phyloP scores from a whole-genome alignment of 2,113 vertebrate genomes.

The Proterorhinus semilunaris region DNA sequence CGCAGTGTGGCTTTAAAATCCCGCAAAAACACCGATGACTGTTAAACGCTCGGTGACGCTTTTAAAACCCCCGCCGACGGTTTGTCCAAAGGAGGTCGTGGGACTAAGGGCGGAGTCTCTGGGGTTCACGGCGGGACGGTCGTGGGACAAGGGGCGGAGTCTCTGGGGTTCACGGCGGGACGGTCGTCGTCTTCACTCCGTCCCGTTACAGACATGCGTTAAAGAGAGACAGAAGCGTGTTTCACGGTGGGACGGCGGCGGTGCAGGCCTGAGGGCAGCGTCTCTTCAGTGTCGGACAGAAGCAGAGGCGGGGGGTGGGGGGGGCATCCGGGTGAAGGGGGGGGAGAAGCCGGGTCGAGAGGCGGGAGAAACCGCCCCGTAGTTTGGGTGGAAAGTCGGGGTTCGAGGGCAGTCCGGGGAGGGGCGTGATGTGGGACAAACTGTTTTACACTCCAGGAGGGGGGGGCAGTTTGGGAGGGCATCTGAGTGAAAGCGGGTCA shows the following conservation, averaged over 20 bases:
- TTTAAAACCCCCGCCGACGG: too few species aligned
- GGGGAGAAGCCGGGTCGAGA: background rate
- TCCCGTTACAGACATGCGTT: background rate
- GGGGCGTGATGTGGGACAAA: background rate
- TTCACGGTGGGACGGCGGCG: background rate
- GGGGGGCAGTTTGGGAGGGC: background rate
- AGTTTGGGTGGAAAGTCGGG: background rate
- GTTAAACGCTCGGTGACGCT: too few species aligned
- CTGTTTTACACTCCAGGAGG: background rate
- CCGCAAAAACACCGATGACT: too few species aligned
- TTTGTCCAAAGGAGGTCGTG: too few species aligned
- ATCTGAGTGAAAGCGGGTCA: background rate
- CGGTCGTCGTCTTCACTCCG: too few species aligned
- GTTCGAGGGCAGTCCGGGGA: background rate
- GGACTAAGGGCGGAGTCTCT: too few species aligned
- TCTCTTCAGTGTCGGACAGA: constrained; percentile 21
- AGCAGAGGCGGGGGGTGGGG: background rate
- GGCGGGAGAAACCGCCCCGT: background rate
- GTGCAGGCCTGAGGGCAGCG: constrained; percentile 7
- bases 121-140: too few species aligned
- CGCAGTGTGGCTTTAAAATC: too few species aligned
- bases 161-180: background rate
- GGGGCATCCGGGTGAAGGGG: background rate
- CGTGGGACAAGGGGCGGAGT: too few species aligned
- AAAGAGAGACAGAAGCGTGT: background rate